Conservation (phyloP, 2,113 vertebrate species). For the Pseudopipra pipra region DNA sequence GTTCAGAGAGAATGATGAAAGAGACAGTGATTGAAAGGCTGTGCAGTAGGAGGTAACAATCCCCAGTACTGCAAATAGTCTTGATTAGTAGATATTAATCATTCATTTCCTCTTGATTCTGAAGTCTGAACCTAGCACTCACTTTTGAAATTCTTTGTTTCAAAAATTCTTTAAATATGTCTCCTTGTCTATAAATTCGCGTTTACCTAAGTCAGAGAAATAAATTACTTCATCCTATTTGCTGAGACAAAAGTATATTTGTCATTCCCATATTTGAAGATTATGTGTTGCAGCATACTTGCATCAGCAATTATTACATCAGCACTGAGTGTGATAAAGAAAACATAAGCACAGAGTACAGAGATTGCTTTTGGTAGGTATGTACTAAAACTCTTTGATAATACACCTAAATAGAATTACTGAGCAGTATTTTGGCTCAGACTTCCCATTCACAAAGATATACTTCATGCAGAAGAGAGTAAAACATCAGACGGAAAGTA, state of each 20-base stretch:
- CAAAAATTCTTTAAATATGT: constrained; percentile 68
- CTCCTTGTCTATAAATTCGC: constrained; percentile 70
- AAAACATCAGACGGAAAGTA: background rate
- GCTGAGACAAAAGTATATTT: constrained; percentile 64
- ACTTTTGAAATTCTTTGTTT: constrained; percentile 67
- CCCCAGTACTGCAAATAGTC: constrained; percentile 75
- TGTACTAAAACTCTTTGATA: background rate
- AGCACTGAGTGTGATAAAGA: constrained; percentile 43
- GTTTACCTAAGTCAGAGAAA: constrained; percentile 62
- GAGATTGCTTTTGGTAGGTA: background rate
- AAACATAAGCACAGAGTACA: background rate
- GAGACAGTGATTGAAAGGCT: constrained; percentile 72
- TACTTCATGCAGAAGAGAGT: background rate
- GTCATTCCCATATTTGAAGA: constrained; percentile 45
- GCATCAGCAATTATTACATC: constrained; percentile 61
- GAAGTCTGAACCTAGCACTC: constrained; percentile 21
- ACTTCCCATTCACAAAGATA: background rate
- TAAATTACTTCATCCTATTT: constrained; percentile 72
- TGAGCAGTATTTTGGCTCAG: background rate
- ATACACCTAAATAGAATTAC: background rate
- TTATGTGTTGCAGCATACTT: constrained; percentile 7
- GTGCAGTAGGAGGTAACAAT: constrained; percentile 68
- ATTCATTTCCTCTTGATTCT: constrained; percentile 69
- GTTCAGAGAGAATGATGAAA: constrained; percentile 73
- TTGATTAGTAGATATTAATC: constrained; percentile 85